phyloP scores from a whole-genome alignment of 2,888 invertebrate species.

The Rapana venosa region DNA sequence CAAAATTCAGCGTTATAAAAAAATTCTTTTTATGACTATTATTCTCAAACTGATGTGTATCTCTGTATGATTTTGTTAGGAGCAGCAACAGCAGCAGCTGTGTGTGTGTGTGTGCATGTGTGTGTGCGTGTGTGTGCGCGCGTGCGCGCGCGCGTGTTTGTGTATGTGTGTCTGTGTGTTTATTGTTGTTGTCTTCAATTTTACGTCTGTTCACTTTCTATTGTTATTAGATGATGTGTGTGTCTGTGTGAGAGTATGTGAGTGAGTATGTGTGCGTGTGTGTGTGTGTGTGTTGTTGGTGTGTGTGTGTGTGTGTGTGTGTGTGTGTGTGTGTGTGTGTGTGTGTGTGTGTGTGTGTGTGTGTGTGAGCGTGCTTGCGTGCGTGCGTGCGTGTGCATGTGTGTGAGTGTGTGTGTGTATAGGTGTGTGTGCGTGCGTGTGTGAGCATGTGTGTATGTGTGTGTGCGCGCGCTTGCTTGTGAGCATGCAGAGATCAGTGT shows the following conservation, averaged over 20 bases:
- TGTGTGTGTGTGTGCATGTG: neutral
- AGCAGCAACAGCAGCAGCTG: neutral
- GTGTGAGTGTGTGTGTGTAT: neutral
- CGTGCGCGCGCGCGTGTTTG: no score
- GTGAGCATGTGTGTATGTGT: neutral
- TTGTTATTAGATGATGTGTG: no score
- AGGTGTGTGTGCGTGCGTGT: neutral
- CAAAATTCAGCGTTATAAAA: no score
- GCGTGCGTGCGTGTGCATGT: neutral
- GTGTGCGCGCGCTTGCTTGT: neutral
- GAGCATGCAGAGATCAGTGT: neutral
- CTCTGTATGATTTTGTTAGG: no score
- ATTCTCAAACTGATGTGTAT: no score
- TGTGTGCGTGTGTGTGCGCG: no score
- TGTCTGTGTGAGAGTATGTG: neutral
- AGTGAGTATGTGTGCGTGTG: neutral
- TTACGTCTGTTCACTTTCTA: no score
- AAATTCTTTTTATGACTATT: no score
- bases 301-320: conserved; percentile 7
- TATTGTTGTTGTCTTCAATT: no score
- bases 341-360: neutral
- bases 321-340: neutral
- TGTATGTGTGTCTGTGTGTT: no score
- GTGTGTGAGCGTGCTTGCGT: neutral
- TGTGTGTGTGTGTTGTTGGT: conserved; percentile 13